Evolutionary conservation across 2,797 vertebrate genomes (phyloP).

Genomic region (Hapalemur alaotrensis): DNA sequence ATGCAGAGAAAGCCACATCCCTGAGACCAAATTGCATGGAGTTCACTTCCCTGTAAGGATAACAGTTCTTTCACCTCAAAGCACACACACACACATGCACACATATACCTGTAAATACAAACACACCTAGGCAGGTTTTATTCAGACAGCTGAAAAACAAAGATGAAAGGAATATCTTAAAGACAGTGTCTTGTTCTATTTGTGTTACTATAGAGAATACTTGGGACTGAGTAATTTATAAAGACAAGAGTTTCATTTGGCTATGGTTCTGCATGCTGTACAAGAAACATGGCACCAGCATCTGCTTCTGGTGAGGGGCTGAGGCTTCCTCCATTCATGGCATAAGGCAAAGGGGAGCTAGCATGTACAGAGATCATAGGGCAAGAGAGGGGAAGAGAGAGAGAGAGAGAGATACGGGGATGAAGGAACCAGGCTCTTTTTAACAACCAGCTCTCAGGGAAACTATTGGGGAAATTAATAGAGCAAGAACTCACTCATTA

Average conservation of each 20-base stretch:
- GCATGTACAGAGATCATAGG: neutral
- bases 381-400: neutral
- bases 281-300: neutral
- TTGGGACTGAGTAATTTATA: neutral
- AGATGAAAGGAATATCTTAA: neutral
- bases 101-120: neutral
- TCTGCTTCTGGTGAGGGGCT: neutral
- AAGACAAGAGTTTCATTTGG: neutral
- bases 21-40: neutral
- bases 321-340: neutral
- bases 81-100: neutral
- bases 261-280: neutral
- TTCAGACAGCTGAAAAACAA: neutral
- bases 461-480: no score
- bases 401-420: no score
- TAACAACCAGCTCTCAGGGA: neutral
- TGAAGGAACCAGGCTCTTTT: neutral
- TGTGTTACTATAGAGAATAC: neutral
- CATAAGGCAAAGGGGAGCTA: neutral
- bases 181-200: neutral
- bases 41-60: neutral
- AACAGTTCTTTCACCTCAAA: neutral
- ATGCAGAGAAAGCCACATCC: neutral
- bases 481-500: no score
- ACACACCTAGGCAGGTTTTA: neutral